Conservation (phyloP, 2,113 vertebrate species). For the Chloropsis cyanopogon region DNA sequence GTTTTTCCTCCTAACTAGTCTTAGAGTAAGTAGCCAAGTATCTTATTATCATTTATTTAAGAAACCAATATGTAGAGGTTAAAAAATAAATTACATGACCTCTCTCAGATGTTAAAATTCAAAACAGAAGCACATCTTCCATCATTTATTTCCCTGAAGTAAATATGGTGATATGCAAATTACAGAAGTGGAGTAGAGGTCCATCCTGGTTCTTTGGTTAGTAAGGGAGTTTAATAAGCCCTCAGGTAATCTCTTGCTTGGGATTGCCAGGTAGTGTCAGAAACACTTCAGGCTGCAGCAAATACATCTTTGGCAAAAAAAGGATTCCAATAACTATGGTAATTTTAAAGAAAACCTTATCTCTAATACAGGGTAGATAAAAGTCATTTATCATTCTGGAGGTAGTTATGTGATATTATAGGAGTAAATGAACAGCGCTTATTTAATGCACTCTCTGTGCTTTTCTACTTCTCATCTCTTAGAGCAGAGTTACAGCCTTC, state of each 20-base stretch:
- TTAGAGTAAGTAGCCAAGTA: background rate
- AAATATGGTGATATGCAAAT: background rate
- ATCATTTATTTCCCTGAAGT: background rate
- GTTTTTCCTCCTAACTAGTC: background rate
- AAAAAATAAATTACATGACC: background rate
- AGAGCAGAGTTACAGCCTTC: background rate
- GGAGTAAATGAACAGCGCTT: background rate
- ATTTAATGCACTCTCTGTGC: background rate
- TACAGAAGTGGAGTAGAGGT: background rate
- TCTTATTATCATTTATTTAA: background rate
- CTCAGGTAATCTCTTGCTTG: background rate
- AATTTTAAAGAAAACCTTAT: conserved; percentile 33
- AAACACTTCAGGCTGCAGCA: background rate
- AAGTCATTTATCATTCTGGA: conserved; percentile 31
- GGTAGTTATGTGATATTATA: background rate
- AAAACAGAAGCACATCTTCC: background rate
- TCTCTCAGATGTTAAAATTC: background rate
- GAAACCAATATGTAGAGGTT: background rate
- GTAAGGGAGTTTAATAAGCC: background rate
- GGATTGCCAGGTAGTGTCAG: background rate
- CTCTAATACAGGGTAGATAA: conserved; percentile 3
- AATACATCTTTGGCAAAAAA: background rate
- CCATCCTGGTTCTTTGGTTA: background rate
- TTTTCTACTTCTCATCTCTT: background rate
- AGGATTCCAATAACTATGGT: conserved; percentile 26